phyloP scores from a whole-genome alignment of 2,113 vertebrate species.

The Tiliqua scincoides region DNA sequence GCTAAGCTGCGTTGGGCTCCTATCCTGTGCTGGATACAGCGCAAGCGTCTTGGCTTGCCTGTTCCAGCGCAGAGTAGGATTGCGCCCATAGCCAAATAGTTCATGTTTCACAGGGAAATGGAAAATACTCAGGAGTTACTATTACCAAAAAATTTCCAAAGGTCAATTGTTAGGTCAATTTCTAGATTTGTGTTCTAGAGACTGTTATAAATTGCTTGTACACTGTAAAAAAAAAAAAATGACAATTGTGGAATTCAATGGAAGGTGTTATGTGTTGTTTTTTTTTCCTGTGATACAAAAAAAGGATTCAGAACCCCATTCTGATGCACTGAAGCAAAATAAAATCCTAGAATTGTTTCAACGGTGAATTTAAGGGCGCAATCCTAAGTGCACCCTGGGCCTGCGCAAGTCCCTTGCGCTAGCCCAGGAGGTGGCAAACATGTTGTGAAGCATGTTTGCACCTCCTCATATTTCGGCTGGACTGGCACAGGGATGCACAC shows the following conservation, averaged over 20 bases:
- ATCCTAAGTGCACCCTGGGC: no score
- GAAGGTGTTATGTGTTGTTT: neutral
- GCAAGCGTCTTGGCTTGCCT: no score
- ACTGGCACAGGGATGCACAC: no score
- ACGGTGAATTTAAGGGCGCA: no score
- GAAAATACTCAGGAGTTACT: conserved; percentile 54
- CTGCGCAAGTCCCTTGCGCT: no score
- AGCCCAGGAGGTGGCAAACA: no score
- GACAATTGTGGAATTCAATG: conserved; percentile 2
- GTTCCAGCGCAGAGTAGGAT: no score
- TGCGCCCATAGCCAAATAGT: conserved; percentile 2
- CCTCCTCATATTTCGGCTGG: no score
- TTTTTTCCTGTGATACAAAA: neutral
- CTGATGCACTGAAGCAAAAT: neutral
- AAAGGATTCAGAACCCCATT: neutral
- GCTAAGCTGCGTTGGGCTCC: no score
- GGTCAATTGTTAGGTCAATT: conserved; percentile 44
- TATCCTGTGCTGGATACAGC: no score
- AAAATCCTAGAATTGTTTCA: neutral
- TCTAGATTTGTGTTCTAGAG: conserved; percentile 37
- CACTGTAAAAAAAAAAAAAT: conserved; percentile 1
- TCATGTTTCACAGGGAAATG: conserved; percentile 51
- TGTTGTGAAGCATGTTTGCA: no score
- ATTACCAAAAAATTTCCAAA: conserved; percentile 48
- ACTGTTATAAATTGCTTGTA: conserved; percentile 21